phyloP scores from a whole-genome alignment of 2,113 vertebrate genomes.

The Ahaetulla prasina region DNA sequence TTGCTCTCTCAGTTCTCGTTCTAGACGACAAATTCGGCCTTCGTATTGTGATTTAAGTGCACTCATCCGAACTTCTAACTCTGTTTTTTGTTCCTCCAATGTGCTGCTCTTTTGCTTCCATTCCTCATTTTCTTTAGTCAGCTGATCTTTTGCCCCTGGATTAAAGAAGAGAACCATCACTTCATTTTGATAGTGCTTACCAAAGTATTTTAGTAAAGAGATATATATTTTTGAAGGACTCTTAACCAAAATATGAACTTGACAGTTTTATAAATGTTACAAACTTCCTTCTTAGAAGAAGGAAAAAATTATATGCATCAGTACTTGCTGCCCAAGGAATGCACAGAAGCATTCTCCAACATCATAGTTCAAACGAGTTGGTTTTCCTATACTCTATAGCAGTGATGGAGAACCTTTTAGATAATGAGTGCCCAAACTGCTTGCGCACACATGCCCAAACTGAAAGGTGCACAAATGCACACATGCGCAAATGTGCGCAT shows the following conservation, averaged over 20 bases:
- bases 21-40: conserved; percentile 87
- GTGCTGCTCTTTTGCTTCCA: conserved; percentile 77
- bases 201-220: not conserved
- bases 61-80: conserved; percentile 89
- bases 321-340: not conserved
- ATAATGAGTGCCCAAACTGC: no score
- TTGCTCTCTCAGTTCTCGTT: conserved; percentile 89
- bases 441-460: no score
- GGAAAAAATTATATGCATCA: not conserved
- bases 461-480: no score
- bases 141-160: conserved; percentile 82
- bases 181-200: not conserved
- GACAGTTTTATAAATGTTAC: not conserved
- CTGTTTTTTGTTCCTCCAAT: conserved; percentile 84
- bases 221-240: not conserved
- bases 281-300: not conserved
- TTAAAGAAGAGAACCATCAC: not conserved
- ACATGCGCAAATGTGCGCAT: no score
- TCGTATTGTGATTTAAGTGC: conserved; percentile 95
- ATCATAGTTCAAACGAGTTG: not conserved
- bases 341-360: not conserved
- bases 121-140: conserved; percentile 90
- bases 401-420: no score
- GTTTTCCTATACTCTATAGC: not conserved
- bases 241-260: not conserved